Evolutionary conservation across 2,888 invertebrate genomes (phyloP), one percentile per base, ranked within the genome.

Genomic region (Brenthis ino): DNA sequence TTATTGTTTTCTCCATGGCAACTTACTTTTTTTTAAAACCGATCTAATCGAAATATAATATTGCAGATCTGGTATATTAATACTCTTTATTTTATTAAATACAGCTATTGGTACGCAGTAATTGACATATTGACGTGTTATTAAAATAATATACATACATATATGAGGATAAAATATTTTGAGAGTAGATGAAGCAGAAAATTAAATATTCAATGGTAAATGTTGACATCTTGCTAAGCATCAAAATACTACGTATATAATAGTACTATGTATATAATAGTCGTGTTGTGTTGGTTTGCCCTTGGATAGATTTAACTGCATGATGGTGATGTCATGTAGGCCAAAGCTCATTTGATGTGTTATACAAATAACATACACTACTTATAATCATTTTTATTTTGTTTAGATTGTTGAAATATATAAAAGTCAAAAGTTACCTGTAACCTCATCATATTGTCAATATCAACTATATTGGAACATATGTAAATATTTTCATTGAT

Each of bases 181-280:
- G 6, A 16, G 33, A 16, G 20, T 54, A 72, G 74, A 89, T 91
- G 89, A 90, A 91, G 84, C 84, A 86, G 80, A 88, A 76, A 80
- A 77, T 84, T 71, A 82, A 89, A 78, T 78, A 80, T 58, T 86
- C 86, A 28, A 84, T 88, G 89, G 89, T 91, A 88, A 85, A 64
- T 57, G 16, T 53, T 66, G 61, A 50, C 33, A 24, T 54, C 16
- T 14, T 57, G 43, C 57, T 37, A 57, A 57, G 16, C 13, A 20
- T 67, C 43, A 47, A 53, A 57, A 69, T 37, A 5, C 3, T 2
- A 33, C 20, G 51, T 65, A 55, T 67, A 47, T 53, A 47, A 65
- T 33, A 55, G 37, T 64, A 24, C 20, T 20, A 20, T 20, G 54
- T 65, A 55, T 67, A 47, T 53, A 47, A 65, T 33, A 55, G 37